Evolutionary conservation across 1,140 invertebrate species (phyloP).

Genomic region (Drosophila ambigua): DNA sequence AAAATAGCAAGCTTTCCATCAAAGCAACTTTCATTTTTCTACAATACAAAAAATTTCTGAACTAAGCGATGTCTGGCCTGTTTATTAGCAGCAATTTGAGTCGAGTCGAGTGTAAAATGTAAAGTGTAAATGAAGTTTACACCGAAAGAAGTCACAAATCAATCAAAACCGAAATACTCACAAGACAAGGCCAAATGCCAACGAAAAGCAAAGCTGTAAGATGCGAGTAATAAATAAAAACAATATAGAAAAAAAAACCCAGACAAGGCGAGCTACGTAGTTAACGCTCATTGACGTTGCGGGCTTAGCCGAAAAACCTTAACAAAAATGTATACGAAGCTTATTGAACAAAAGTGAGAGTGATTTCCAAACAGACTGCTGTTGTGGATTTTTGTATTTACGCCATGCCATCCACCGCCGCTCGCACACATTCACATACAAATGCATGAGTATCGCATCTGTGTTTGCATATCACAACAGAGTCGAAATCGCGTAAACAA

Average conservation of each 20-base stretch:
- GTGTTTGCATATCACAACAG: slow-evolving; percentile 61
- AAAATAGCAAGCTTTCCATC: slow-evolving; percentile 45
- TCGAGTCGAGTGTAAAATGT: slow-evolving; percentile 8
- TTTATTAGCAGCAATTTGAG: slow-evolving; percentile 63
- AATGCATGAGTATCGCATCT: slow-evolving; percentile 2
- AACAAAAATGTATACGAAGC: slow-evolving; percentile 39
- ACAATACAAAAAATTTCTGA: slow-evolving; percentile 37
- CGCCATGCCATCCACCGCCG: slow-evolving; percentile 5
- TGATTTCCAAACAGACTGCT: slow-evolving; percentile 75
- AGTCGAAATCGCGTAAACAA: slow-evolving; percentile 47
- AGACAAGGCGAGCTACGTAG: slow-evolving; percentile 17
- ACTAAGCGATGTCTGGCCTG: slow-evolving; percentile 51
- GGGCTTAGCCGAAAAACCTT: slow-evolving; percentile 41
- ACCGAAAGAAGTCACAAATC: slow-evolving; percentile 43
- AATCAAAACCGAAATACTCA: slow-evolving; percentile 22
- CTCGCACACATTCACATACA: slow-evolving; percentile 1
- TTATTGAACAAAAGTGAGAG: slow-evolving; percentile 83
- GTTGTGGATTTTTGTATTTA: slow-evolving; percentile 43
- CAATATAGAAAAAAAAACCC: slow-evolving; percentile 32
- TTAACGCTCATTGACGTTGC: slow-evolving; percentile 32
- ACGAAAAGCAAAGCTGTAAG: slow-evolving; percentile 31
- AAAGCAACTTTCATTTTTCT: slow-evolving; percentile 69
- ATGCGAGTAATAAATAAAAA: slow-evolving; percentile 29
- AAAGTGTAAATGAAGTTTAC: slow-evolving; percentile 63
- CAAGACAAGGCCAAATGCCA: slow-evolving; percentile 57